Conservation (phyloP, 2,797 vertebrate genomes). For the Scyliorhinus canicula region DNA sequence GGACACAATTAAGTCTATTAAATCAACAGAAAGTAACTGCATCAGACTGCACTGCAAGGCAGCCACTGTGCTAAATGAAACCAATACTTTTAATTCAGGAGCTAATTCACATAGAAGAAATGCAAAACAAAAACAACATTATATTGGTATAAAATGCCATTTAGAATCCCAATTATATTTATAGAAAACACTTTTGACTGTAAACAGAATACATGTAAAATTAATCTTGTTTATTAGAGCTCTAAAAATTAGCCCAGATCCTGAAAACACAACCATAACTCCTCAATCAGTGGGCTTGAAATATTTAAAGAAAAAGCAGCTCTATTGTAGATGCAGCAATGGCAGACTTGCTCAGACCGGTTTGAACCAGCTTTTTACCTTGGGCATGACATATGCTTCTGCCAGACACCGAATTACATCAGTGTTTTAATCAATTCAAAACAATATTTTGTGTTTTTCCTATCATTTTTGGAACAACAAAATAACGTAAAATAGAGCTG, state of each 20-base stretch:
- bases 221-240: background rate
- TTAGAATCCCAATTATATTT: background rate
- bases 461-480: background rate
- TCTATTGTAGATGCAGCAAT: slow-evolving; percentile 31
- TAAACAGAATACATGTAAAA: background rate
- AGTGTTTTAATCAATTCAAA: slow-evolving; percentile 23
- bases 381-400: slow-evolving; percentile 33
- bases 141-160: slow-evolving; percentile 14
- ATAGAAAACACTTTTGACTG: background rate
- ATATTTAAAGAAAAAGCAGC: slow-evolving; percentile 34
- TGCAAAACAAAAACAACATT: background rate
- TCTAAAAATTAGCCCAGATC: slow-evolving; percentile 1
- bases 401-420: slow-evolving; percentile 19
- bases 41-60: background rate
- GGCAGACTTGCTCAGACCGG: slow-evolving; percentile 21
- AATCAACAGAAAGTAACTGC: slow-evolving; percentile 11
- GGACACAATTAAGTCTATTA: background rate
- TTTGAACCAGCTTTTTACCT: slow-evolving; percentile 35
- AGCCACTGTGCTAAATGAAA: background rate
- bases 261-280: background rate
- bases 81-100: slow-evolving; percentile 22
- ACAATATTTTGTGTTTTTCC: background rate
- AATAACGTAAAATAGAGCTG: slow-evolving; percentile 5
- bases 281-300: background rate
- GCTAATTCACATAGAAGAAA: background rate